phyloP scores from a whole-genome alignment of 2,113 vertebrate species.

The Cynopterus brachyotis region DNA sequence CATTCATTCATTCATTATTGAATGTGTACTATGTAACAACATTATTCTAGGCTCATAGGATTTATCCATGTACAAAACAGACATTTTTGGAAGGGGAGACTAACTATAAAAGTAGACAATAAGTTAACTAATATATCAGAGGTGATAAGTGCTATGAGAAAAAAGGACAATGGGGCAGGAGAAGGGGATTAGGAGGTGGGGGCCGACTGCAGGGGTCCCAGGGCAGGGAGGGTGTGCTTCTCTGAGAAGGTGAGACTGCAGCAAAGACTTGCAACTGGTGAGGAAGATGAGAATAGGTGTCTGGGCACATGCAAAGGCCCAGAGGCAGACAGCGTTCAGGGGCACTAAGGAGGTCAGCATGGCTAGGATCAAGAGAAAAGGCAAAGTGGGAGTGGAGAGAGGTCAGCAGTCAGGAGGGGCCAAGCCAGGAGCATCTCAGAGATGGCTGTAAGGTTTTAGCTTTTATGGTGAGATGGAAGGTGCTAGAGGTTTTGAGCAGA shows the following conservation, averaged over 20 bases:
- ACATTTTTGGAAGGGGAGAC: neutral
- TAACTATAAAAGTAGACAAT: neutral
- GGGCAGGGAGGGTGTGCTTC: neutral
- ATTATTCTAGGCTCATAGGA: neutral
- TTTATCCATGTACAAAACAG: neutral
- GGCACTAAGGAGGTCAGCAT: neutral
- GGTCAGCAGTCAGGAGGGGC: neutral
- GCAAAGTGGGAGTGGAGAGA: neutral
- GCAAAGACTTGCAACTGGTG: neutral
- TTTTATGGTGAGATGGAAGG: neutral
- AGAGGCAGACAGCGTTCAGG: neutral
- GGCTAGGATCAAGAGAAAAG: neutral
- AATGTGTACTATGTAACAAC: fast-evolving
- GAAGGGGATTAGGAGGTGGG: neutral
- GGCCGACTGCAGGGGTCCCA: fast-evolving
- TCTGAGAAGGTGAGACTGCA: neutral
- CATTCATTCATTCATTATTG: too few species aligned
- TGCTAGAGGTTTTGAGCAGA: neutral
- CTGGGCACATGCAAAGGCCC: neutral
- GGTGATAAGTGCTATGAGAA: neutral
- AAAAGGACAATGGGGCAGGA: neutral
- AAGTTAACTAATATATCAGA: neutral
- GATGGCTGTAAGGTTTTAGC: neutral
- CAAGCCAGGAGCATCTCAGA: neutral
- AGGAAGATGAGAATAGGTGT: neutral